A percentile compares a stretch with the other conserved stretches of the same genome.
Evolutionary conservation across 1,140 invertebrate genomes (phyloP).

Genomic region (Aphelenchoides fujianensis): DNA sequence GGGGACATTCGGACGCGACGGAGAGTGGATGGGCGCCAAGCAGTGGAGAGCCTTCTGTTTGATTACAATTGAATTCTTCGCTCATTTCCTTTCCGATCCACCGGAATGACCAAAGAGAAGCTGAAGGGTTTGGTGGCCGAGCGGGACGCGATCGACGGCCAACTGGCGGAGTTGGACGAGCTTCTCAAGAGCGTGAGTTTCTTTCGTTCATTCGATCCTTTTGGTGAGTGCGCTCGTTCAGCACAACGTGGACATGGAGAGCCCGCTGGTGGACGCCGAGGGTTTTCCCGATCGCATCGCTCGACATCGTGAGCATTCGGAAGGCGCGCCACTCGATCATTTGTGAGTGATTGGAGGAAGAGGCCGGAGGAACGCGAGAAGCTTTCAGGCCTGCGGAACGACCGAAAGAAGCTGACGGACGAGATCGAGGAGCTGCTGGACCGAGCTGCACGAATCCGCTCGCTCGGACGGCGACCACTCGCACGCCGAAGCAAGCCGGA

Average conservation of each 20-base stretch:
- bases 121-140: slow-evolving; percentile 32
- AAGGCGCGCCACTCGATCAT: slow-evolving; percentile 81
- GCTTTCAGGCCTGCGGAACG: slow-evolving; percentile 80
- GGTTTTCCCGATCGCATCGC: slow-evolving; percentile 81
- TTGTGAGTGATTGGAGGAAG: slow-evolving; percentile 69
- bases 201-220: too few relatives aligned
- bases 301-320: slow-evolving; percentile 85
- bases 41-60: not conserved
- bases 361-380: too few relatives aligned
- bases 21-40: not conserved
- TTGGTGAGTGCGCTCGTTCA: too few relatives aligned
- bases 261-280: slow-evolving; percentile 78
- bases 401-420: slow-evolving; percentile 79
- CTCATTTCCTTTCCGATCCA: not conserved
- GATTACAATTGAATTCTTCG: too few relatives aligned
- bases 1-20: not conserved
- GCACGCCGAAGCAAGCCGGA: too few relatives aligned
- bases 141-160: slow-evolving; percentile 33
- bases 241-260: slow-evolving; percentile 76
- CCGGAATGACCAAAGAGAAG: slow-evolving; percentile 10
- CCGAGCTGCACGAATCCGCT: too few relatives aligned
- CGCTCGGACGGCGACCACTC: too few relatives aligned
- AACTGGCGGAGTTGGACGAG: slow-evolving; percentile 28
- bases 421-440: slow-evolving; percentile 75
- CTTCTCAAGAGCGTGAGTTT: slow-evolving; percentile 34